Evolutionary conservation across 2,797 vertebrate genomes (phyloP).

Genomic region (Pampus argenteus): DNA sequence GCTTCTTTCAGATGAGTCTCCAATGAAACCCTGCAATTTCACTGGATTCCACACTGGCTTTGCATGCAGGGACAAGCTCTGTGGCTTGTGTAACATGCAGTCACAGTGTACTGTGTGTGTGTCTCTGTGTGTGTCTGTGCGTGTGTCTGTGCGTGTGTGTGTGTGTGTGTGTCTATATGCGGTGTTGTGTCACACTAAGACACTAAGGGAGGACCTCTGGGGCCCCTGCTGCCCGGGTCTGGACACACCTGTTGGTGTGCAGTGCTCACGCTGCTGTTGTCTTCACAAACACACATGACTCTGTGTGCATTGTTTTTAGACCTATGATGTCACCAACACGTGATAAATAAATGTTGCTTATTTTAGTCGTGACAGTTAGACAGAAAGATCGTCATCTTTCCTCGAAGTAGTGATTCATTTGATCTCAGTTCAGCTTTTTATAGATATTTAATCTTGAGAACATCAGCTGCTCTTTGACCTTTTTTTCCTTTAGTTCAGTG

Average conservation of each 20-base stretch:
- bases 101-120: slow-evolving; percentile 36
- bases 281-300: slow-evolving; percentile 10
- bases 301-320: not conserved
- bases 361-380: not conserved
- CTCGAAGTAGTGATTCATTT: slow-evolving; percentile 5
- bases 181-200: slow-evolving; percentile 63
- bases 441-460: slow-evolving; percentile 8
- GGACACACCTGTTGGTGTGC: slow-evolving; percentile 54
- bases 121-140: slow-evolving; percentile 16
- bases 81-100: slow-evolving; percentile 69
- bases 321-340: slow-evolving; percentile 1
- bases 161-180: slow-evolving; percentile 49
- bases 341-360: not conserved
- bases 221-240: slow-evolving; percentile 46
- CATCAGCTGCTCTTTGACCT: slow-evolving; percentile 25
- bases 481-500: slow-evolving; percentile 20
- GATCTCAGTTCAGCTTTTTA: slow-evolving; percentile 1
- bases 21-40: slow-evolving; percentile 87
- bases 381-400: not conserved
- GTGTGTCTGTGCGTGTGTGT: slow-evolving; percentile 27
- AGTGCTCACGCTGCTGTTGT: slow-evolving; percentile 4
- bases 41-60: slow-evolving; percentile 81
- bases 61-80: slow-evolving; percentile 82
- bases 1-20: slow-evolving; percentile 60
- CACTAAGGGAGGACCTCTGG: slow-evolving; percentile 60